A percentile compares a stretch with the other conserved stretches of the same genome.
phyloP scores from a whole-genome alignment of 2,113 vertebrate genomes.

The Delphinus delphis region DNA sequence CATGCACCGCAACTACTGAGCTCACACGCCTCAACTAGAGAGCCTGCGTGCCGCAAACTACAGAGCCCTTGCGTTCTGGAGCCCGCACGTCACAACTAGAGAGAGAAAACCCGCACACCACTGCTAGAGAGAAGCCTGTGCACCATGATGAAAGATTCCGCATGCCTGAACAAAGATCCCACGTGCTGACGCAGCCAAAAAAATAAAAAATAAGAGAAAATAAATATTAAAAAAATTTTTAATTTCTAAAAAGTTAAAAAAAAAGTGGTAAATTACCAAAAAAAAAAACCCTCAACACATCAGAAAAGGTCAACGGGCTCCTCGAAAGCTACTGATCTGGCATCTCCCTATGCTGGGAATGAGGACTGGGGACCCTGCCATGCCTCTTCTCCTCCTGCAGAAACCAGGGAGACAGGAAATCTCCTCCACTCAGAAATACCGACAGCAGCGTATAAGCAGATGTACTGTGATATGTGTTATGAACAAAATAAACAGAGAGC shows the following conservation, averaged over 20 bases:
- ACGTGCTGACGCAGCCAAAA: too few relatives aligned
- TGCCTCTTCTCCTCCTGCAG: background rate
- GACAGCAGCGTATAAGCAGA: background rate
- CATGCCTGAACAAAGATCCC: too few relatives aligned
- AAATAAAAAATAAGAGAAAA: too few relatives aligned
- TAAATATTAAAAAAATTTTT: fast-evolving
- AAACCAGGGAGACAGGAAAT: background rate
- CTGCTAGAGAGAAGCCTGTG: too few relatives aligned
- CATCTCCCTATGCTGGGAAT: too few relatives aligned
- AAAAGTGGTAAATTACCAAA: background rate
- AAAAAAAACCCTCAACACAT: background rate
- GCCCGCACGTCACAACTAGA: fast-evolving
- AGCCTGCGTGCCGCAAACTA: too few relatives aligned
- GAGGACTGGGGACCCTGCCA: background rate
- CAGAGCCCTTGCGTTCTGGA: too few relatives aligned
- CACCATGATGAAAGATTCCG: too few relatives aligned
- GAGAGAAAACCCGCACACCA: too few relatives aligned
- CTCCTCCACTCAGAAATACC: background rate
- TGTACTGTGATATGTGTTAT: background rate
- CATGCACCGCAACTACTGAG: too few relatives aligned
- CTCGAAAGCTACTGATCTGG: background rate
- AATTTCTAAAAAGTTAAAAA: too few relatives aligned
- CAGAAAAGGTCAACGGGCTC: background rate
- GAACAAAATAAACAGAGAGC: background rate
- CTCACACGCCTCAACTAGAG: too few relatives aligned